Evolutionary conservation across 1,140 invertebrate genomes (phyloP).

Genomic region (Apis laboriosa): DNA sequence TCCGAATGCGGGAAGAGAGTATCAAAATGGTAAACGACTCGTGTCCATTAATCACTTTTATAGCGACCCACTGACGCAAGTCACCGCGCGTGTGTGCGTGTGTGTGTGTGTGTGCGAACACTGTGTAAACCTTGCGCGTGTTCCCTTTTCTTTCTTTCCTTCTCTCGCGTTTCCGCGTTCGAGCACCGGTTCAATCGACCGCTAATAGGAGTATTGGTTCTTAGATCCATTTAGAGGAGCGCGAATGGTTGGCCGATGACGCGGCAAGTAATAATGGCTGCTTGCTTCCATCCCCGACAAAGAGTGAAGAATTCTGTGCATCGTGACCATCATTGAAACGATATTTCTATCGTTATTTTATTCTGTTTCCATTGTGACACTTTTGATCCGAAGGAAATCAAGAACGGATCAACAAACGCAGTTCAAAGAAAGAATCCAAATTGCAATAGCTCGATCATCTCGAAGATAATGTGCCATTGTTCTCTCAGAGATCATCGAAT

Average conservation of each 20-base stretch:
- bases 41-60: slow-evolving; percentile 79
- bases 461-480: too few relatives aligned
- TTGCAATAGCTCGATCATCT: too few relatives aligned
- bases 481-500: too few relatives aligned
- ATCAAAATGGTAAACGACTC: slow-evolving; percentile 76
- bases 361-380: too few relatives aligned
- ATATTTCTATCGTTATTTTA: neutral
- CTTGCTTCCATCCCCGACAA: neutral
- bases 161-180: slow-evolving; percentile 25
- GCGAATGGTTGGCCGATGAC: slow-evolving; percentile 21
- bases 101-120: slow-evolving; percentile 70
- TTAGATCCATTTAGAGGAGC: slow-evolving; percentile 53
- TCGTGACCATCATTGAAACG: neutral
- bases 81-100: slow-evolving; percentile 68
- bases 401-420: too few relatives aligned
- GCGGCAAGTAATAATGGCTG: slow-evolving; percentile 5
- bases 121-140: too few relatives aligned
- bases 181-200: slow-evolving; percentile 61
- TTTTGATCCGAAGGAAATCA: too few relatives aligned
- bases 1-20: slow-evolving; percentile 73
- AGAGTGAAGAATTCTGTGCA: too few relatives aligned
- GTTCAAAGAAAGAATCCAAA: too few relatives aligned
- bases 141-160: too few relatives aligned
- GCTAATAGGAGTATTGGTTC: slow-evolving; percentile 67
- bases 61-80: slow-evolving; percentile 77